A percentile compares a stretch with the other conserved stretches of the same genome.
Conservation (phyloP, 1,140 invertebrate genomes). For the Bombus picipes region DNA sequence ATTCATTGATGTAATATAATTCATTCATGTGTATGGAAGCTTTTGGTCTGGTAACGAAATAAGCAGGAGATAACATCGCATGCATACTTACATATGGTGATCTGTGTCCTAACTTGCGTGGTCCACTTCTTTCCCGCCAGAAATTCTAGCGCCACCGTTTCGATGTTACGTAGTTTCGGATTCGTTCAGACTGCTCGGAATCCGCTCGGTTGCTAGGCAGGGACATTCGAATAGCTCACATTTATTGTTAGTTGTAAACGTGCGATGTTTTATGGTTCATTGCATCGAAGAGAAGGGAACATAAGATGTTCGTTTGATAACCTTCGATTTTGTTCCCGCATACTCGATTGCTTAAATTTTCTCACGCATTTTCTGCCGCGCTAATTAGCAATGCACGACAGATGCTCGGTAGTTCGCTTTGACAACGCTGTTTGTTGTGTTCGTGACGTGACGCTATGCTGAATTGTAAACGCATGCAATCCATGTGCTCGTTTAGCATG, state of each 20-base stretch:
- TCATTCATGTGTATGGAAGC: neutral
- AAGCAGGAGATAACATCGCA: constrained; percentile 3
- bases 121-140: constrained; percentile 31
- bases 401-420: constrained; percentile 21
- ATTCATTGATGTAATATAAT: neutral
- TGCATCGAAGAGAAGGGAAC: neutral
- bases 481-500: neutral
- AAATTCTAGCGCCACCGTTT: constrained; percentile 33
- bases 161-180: constrained; percentile 8
- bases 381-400: constrained; percentile 50
- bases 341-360: constrained; percentile 30
- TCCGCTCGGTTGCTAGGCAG: constrained; percentile 23
- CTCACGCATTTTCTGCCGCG: constrained; percentile 37
- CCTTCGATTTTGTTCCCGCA: neutral
- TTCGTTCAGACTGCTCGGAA: neutral
- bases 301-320: neutral
- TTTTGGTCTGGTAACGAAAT: neutral
- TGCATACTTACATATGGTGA: neutral
- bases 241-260: neutral
- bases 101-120: neutral
- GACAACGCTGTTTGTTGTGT: constrained; percentile 40
- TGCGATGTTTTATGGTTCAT: neutral
- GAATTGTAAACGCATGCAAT: constrained; percentile 27
- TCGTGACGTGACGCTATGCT: constrained; percentile 38
- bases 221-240: neutral